These are phyloP conservation scores for Chalcis sispes DNA, from an alignment of 2,888 invertebrate species.

Conservation along the genomic window DNA sequence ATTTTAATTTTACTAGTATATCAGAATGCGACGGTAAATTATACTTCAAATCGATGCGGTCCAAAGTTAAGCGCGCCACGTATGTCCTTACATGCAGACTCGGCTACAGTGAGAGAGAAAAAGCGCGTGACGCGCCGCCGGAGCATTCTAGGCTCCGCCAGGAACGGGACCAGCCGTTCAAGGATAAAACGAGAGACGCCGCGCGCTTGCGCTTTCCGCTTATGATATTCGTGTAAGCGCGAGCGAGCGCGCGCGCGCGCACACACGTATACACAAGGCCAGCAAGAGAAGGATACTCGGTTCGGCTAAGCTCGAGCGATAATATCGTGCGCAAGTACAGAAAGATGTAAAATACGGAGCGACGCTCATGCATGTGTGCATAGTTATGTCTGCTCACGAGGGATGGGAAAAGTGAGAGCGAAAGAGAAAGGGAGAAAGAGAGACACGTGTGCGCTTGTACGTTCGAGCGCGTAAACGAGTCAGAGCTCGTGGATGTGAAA, in stretches of 20 bases:
- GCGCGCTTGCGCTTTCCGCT: constrained; percentile 6
- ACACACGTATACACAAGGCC: too few species aligned
- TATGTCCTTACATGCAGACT: too few species aligned
- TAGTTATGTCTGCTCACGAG: background rate
- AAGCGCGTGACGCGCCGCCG: background rate
- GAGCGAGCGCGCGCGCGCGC: too few species aligned
- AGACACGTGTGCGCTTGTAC: background rate
- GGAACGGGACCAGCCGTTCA: constrained; percentile 12
- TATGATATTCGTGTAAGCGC: background rate
- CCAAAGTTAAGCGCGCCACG: too few species aligned
- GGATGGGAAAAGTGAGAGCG: background rate
- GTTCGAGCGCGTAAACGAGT: background rate
- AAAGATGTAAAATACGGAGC: background rate
- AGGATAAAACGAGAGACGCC: constrained; percentile 21
- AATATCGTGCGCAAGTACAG: too few species aligned
- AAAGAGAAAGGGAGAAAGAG: background rate
- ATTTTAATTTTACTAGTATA: too few species aligned
- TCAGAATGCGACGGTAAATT: too few species aligned
- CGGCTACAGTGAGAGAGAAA: background rate
- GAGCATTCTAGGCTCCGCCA: constrained; percentile 17
- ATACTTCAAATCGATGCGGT: too few species aligned
- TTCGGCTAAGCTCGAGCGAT: too few species aligned
- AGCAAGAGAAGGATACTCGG: too few species aligned
- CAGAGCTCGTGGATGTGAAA: background rate
- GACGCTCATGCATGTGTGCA: background rate